Conservation (phyloP, 2,888 invertebrate genomes). For the Andrena praecox region DNA sequence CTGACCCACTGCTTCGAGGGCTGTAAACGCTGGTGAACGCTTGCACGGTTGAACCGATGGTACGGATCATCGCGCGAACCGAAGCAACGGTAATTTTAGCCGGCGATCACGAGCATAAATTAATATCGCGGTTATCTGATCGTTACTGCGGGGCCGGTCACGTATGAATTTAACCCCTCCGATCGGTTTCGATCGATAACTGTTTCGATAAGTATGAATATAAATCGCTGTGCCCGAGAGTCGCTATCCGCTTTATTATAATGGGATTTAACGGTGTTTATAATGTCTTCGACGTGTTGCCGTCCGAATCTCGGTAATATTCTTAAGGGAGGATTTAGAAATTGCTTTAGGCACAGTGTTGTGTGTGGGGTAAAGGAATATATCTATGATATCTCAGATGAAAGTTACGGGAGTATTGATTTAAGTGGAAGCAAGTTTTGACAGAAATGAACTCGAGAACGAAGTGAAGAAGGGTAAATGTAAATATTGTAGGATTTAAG, state of each 20-base stretch:
- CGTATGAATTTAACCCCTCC: slow-evolving; percentile 55
- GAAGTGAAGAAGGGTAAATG: background rate
- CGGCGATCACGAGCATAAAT: slow-evolving; percentile 57
- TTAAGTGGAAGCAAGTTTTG: too few relatives aligned
- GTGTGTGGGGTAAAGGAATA: background rate
- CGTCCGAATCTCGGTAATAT: background rate
- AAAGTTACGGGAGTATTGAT: too few relatives aligned
- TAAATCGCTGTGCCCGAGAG: slow-evolving; percentile 42
- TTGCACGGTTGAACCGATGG: slow-evolving; percentile 43
- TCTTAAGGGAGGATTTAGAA: background rate
- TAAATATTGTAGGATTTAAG: background rate
- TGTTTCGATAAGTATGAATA: slow-evolving; percentile 56
- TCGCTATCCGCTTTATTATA: slow-evolving; percentile 49
- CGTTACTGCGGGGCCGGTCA: slow-evolving; percentile 47
- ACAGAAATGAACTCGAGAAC: too few relatives aligned
- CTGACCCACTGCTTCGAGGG: slow-evolving; percentile 77
- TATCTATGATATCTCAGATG: too few relatives aligned
- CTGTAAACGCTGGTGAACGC: slow-evolving; percentile 58
- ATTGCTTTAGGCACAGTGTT: background rate
- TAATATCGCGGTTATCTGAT: slow-evolving; percentile 59
- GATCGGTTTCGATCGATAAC: slow-evolving; percentile 57
- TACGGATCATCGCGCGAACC: slow-evolving; percentile 65
- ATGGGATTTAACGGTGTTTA: slow-evolving; percentile 41
- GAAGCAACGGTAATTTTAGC: slow-evolving; percentile 55
- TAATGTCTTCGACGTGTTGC: background rate